Conservation (phyloP, 2,888 invertebrate species). For the Encarsia formosa region DNA sequence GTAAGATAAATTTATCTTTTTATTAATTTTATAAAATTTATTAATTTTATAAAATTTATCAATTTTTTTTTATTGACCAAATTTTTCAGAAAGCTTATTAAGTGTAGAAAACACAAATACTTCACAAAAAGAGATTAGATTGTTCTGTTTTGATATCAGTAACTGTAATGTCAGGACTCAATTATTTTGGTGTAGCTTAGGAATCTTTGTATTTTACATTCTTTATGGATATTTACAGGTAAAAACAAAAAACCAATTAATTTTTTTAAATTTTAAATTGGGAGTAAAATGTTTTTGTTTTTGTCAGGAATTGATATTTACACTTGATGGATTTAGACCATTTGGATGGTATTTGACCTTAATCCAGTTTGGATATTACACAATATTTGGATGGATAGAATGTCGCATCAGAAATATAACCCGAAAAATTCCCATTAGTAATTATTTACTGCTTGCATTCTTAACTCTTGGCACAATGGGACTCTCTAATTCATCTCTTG, state of each 20-base stretch:
- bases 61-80: neutral
- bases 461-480: slow-evolving; percentile 95
- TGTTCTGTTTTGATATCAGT: slow-evolving; percentile 72
- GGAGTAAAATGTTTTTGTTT: slow-evolving; percentile 16
- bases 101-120: neutral
- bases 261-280: neutral
- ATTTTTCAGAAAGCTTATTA: neutral
- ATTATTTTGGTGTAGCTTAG: slow-evolving; percentile 71
- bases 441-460: slow-evolving; percentile 77
- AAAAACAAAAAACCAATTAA: slow-evolving; percentile 9
- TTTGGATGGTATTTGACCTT: slow-evolving; percentile 91
- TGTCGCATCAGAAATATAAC: slow-evolving; percentile 60
- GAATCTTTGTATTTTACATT: slow-evolving; percentile 83
- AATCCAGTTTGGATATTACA: slow-evolving; percentile 85
- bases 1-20: slow-evolving; percentile 6
- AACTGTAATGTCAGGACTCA: slow-evolving; percentile 64
- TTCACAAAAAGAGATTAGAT: slow-evolving; percentile 52
- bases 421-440: slow-evolving; percentile 73
- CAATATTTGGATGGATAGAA: slow-evolving; percentile 75
- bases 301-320: slow-evolving; percentile 80
- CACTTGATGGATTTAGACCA: slow-evolving; percentile 81
- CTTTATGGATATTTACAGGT: slow-evolving; percentile 85
- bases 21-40: neutral
- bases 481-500: slow-evolving; percentile 88
- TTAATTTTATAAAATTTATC: neutral